Evolutionary conservation across 2,113 vertebrate species (phyloP), one percentile per base, ranked within the genome.

Genomic region (Peucedramus taeniatus): DNA sequence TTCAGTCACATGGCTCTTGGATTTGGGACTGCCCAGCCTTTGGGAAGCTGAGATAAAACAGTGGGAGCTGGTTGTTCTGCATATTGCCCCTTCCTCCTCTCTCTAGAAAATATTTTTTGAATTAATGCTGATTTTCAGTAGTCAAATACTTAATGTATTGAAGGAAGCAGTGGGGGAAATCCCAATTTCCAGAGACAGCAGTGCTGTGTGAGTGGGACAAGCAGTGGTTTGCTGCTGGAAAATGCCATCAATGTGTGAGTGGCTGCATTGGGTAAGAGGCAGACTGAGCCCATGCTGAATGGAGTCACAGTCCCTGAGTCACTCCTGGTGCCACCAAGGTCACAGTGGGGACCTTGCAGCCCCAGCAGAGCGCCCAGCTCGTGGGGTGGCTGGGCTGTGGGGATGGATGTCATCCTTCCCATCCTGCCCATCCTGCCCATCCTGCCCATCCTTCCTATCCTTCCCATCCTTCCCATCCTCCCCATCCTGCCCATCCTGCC

Each of bases 301-400:
- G 16, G 59, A 26, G 61, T 6, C 0, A 0, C 5, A 0, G 33
- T 49, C 11, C 51, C 26, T 0, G 0, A 9, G 26, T 50, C 35
- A n/a, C 35, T 15, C 5, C 31, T 13, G 53, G 6, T 42, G 45
- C 50, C 54, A 10, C 28, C 42, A 0, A 6, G 16, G 20, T 19
- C 33, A 30, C 12, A 33, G 18, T 15, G 70, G 40, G 37, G 53
- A 31, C 51, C 35, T 9, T 15, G 65, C 68, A 63, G 89, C 24
- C 17, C 47, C 45, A 15, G 33, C 40, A 14, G 47, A 54, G 74
- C 33, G 30, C 47, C 35, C 7, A 4, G n/a, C 19, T 26, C 1
- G 0, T 2, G 53, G 19, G 26, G 66, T 1, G 35, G 12, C 30
- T 50, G 70, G 26, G 53, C 4, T 1, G 11, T 31, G 57, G 7